Base-by-base conservation (phyloP, 2,888 invertebrate species). In the Cheilosia scutellata region DNA sequence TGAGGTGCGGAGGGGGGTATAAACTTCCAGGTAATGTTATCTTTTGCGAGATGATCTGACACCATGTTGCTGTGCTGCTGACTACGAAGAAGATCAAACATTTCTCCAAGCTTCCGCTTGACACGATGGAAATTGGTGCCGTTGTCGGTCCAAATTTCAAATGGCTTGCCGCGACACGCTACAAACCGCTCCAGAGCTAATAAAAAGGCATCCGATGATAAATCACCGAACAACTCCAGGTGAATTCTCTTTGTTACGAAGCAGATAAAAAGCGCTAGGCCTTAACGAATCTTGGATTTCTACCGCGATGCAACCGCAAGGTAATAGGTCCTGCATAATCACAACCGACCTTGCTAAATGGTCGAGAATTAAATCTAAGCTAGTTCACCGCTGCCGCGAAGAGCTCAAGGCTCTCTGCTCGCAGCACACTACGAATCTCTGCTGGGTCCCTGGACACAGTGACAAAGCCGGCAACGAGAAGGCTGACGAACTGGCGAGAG, bases 141-240 rank as follows among this genome's bases (percentile, higher is more conserved):
- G 7, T 58, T 58, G 37, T 58, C 58, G 20, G 6, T 16, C 58
- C 58, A 58, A 6, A 58, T 62, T 16, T 75, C 63, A 7, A 11
- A 47, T 7, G 57, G 47, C 16, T 71, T 60, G 11, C 60, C 60
- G 13, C 60, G n/a, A 27, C 51, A 51, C 6, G 58, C 47, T 1
- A 25, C 33, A 29, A 71, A 71, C 11, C 49, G 40, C 11, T 60
- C 71, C 11, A 51, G 51, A 11, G 71, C 71, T 13, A 29, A 4
- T n/a, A 72, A 16, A 60, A 72, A 51, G 0, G 60, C 71, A 33
- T 51, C n/a, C 6, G 51, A 37, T 0, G 60, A n/a, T 13, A 72
- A 40, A 4, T 42, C 42, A 2, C 42, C 42, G 2, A 42, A 4
- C n/a, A 42, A 16, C 11, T 42, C 5, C n/a, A 42, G 42, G 42